Conservation (phyloP, 2,888 invertebrate genomes). For the Norana najaformis region DNA sequence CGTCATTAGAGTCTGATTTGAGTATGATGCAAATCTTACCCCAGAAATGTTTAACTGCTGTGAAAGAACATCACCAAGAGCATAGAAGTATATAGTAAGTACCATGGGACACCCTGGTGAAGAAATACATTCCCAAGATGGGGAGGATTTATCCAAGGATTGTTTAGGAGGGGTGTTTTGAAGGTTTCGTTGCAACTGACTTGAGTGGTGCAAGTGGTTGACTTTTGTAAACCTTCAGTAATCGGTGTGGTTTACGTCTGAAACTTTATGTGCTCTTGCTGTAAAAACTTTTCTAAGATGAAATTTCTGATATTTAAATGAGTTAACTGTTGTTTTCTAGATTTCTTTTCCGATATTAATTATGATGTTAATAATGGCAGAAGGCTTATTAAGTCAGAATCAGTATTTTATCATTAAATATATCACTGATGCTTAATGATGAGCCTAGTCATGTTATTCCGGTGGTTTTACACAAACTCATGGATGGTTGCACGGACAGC, state of each 20-base stretch:
- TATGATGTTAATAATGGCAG: background rate
- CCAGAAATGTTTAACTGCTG: background rate
- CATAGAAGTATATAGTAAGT: background rate
- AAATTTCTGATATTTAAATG: background rate
- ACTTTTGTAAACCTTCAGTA: background rate
- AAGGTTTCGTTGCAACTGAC: background rate
- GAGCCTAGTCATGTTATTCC: background rate
- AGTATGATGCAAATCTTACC: background rate
- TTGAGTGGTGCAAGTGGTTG: background rate
- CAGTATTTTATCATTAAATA: background rate
- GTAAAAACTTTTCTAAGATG: conserved; percentile 2
- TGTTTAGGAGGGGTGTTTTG: background rate
- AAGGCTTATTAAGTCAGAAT: background rate
- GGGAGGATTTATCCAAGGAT: background rate
- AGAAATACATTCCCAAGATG: background rate
- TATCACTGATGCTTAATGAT: background rate
- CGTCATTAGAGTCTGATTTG: background rate
- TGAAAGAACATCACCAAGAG: background rate
- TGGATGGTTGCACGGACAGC: background rate
- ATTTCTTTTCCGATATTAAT: conserved; percentile 5
- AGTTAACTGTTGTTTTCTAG: background rate
- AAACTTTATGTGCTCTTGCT: background rate
- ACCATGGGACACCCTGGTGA: background rate
- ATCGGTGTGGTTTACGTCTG: conserved; percentile 13
- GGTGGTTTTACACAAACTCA: background rate